Conservation (phyloP, 2,113 vertebrate species). For the Nesogale talazaci region DNA sequence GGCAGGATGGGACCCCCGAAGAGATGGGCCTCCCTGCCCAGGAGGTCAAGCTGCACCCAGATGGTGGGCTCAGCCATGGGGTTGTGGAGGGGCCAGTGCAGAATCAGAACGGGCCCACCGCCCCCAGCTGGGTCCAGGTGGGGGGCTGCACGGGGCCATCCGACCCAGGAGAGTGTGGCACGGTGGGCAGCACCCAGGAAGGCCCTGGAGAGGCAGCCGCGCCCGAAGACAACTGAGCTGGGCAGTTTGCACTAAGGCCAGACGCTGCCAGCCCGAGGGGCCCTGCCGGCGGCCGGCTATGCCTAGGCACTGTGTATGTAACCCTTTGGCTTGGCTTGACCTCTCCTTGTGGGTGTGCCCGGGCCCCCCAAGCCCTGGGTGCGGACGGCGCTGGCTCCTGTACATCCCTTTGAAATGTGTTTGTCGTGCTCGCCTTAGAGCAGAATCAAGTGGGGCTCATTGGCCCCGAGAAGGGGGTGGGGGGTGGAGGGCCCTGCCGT, state of each 20-base stretch:
- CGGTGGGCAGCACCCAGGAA: neutral
- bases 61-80: rapidly evolving
- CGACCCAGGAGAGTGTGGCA: rapidly evolving
- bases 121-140: neutral
- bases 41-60: neutral
- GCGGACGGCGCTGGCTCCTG: conserved; percentile 29
- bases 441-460: too few species aligned
- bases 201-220: neutral
- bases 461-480: too few species aligned
- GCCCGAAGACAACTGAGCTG: neutral
- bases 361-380: neutral
- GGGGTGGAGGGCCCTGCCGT: neutral
- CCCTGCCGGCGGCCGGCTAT: neutral
- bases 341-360: conserved; percentile 39
- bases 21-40: neutral
- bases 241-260: neutral
- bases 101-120: neutral
- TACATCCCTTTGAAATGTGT: conserved; percentile 13
- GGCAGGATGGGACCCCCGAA: neutral
- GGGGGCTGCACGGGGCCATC: rapidly evolving
- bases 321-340: conserved; percentile 64
- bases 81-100: conserved; percentile 45
- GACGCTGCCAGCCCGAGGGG: conserved; percentile 19
- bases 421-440: neutral
- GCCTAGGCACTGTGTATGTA: conserved; percentile 39